Percentiles rank a stretch among this genome's conserved stretches.
Conservation (phyloP, 2,113 vertebrate genomes). For the Dipodomys stephensi region DNA sequence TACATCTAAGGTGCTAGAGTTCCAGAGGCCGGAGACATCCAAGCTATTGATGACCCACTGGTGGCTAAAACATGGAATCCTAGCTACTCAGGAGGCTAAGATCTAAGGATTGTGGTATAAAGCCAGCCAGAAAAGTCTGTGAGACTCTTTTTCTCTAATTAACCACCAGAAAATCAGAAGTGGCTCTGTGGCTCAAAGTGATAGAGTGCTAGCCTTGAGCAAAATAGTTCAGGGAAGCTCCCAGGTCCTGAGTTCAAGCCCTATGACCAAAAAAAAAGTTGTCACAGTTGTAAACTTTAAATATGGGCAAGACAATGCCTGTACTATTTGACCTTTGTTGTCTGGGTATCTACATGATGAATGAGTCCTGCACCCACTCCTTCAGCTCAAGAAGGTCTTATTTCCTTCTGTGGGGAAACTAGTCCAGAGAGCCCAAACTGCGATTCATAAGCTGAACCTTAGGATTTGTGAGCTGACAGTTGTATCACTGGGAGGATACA, state of each 20-base stretch:
- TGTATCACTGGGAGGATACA: neutral
- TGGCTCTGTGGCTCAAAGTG: too few species aligned
- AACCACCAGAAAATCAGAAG: too few species aligned
- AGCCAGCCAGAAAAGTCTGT: too few species aligned
- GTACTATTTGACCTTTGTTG: neutral
- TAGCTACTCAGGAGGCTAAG: too few species aligned
- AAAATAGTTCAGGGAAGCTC: too few species aligned
- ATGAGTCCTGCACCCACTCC: neutral
- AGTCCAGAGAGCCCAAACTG: neutral
- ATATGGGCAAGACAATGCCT: neutral
- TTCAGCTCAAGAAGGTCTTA: conserved; percentile 12
- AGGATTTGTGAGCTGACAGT: neutral
- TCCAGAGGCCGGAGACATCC: neutral
- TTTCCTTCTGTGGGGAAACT: neutral
- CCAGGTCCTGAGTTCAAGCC: too few species aligned
- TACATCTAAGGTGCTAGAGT: neutral
- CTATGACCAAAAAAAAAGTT: too few species aligned
- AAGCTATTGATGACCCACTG: neutral
- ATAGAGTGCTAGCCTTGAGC: too few species aligned
- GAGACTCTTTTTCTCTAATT: too few species aligned
- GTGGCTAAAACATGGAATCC: too few species aligned
- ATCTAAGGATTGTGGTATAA: too few species aligned
- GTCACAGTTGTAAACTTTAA: neutral
- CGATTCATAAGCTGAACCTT: neutral
- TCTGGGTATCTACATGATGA: neutral